Evolutionary conservation across 2,113 vertebrate genomes (phyloP), one percentile per base, ranked within the genome.

Genomic region (Pangasianodon gigas): DNA sequence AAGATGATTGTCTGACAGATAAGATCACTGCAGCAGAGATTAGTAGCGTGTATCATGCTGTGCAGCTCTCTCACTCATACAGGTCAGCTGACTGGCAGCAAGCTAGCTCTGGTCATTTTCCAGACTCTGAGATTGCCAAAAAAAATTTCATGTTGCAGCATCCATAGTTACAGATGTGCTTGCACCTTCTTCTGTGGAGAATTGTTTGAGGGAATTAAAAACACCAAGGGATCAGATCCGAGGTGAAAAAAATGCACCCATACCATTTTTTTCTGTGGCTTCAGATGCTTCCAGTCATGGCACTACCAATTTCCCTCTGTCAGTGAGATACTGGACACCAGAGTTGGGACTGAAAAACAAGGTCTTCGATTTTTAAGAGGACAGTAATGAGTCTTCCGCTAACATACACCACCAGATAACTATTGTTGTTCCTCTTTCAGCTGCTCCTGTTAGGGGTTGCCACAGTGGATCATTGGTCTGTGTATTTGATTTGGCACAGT

Each of bases 161-260:
- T 79, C 58, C 87, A 88, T 51, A 60, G 56, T 67, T 46, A 88
- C 56, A 11, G 75, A 88, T 88, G 74, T 88, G 74, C 87, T 88
- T 81, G 75, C 75, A 26, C 29, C 84, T 51, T 41, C 41, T 60
- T 48, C 62, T 46, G 84, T 86, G 26, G 26, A 86, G 46, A 48
- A 67, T 48, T 81, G 87, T 79, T 81, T 65, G 58, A 79, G 56
- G 80, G 87, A 62, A 84, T 84, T 54, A 51, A 69, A 69, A 86
- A 52, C 8, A 14, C 62, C 46, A 1, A n/a, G 37, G 48, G 29
- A 37, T 74, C 46, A 11, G 6, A n/a, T 52, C 51, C 5, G 14
- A 85, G 44, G 29, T 67, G 65, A 67, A 2, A 62, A 67, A n/a
- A 29, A 67, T 4, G 0, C 4, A 13, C 60, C 48, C 29, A 71